A percentile compares a stretch with the other conserved stretches of the same genome.
These are phyloP conservation scores for Ooceraea biroi DNA, from an alignment of 1,140 invertebrate species.

Conservation along the genomic window DNA sequence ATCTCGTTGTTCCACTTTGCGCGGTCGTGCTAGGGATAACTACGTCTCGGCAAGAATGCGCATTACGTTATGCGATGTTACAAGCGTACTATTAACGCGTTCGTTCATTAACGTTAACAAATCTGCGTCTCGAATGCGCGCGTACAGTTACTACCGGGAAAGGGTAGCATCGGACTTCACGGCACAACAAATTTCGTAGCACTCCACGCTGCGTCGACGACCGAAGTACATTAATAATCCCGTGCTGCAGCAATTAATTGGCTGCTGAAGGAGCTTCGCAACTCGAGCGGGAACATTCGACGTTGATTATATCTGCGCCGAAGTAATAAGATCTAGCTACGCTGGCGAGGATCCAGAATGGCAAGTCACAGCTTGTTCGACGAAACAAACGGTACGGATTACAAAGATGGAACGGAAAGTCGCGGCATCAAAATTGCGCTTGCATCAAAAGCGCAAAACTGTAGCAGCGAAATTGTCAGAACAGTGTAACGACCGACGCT, in stretches of 20 bases:
- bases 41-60: background rate
- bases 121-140: constrained; percentile 8
- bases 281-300: constrained; percentile 28
- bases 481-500: too few species aligned
- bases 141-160: constrained; percentile 13
- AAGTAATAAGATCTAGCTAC: constrained; percentile 47
- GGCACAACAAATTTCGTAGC: constrained; percentile 39
- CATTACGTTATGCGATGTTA: background rate
- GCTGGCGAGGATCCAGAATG: background rate
- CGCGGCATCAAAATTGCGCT: too few species aligned
- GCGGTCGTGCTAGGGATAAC: too few species aligned
- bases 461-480: too few species aligned
- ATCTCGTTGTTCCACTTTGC: background rate
- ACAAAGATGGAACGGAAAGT: background rate
- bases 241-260: constrained; percentile 38
- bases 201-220: constrained; percentile 5
- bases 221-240: constrained; percentile 32
- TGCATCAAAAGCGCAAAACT: too few species aligned
- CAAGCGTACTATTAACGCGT: background rate
- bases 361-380: background rate
- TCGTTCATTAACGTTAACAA: constrained; percentile 9
- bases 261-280: constrained; percentile 27
- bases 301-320: constrained; percentile 29
- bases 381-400: background rate
- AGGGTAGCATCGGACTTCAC: constrained; percentile 9